Conservation (phyloP, 2,113 vertebrate genomes). For the Amia ocellicauda region DNA sequence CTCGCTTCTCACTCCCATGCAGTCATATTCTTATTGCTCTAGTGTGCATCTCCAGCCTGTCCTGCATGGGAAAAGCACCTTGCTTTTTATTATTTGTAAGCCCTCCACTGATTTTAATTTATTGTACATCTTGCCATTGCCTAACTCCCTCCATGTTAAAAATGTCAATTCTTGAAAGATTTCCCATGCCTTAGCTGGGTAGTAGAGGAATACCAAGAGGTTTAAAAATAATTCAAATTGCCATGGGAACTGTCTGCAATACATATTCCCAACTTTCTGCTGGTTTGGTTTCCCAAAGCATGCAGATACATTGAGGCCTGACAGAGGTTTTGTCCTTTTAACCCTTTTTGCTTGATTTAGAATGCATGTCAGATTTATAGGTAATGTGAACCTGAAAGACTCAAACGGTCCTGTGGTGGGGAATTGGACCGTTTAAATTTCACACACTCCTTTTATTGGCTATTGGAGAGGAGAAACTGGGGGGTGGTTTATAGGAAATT, state of each 20-base stretch:
- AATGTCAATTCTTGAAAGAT: conserved; percentile 20
- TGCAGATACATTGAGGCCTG: conserved; percentile 11
- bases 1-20: background rate
- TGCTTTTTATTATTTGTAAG: too few species aligned
- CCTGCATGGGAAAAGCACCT: too few species aligned
- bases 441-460: conserved; percentile 43
- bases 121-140: background rate
- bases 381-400: conserved; percentile 31
- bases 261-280: conserved; percentile 14
- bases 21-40: background rate
- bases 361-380: conserved; percentile 6
- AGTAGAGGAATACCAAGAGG: conserved; percentile 8
- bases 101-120: background rate
- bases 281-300: conserved; percentile 13
- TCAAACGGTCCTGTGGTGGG: conserved; percentile 21
- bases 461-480: conserved; percentile 27
- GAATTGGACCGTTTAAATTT: conserved; percentile 1
- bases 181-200: conserved; percentile 22
- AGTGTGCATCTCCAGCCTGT: background rate
- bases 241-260: conserved; percentile 32
- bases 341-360: conserved; percentile 9
- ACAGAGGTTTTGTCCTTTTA: conserved; percentile 26
- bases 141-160: background rate
- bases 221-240: conserved; percentile 28
- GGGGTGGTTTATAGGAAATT: background rate